A percentile compares a stretch with the other conserved stretches of the same genome.
Conservation (phyloP, 2,888 invertebrate genomes). For the Cryptosula pallasiana region DNA sequence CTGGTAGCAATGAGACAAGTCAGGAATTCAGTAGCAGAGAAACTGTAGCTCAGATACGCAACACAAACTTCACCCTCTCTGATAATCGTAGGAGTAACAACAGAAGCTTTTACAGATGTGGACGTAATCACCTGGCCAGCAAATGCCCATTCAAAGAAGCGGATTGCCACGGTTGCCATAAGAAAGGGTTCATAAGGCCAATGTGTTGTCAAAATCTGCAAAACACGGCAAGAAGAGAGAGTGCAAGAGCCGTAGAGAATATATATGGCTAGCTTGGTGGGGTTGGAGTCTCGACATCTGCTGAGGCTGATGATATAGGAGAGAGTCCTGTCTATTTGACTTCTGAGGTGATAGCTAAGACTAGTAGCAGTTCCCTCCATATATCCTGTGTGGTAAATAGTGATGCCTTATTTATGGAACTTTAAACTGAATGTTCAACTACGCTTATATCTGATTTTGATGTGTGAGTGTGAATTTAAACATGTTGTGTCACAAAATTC, state of each 20-base stretch:
- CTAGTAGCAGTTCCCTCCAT: not conserved
- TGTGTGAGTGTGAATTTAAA: not conserved
- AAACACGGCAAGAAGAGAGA: not conserved
- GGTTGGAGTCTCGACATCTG: too few relatives aligned
- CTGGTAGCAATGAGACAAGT: too few relatives aligned
- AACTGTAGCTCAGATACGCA: too few relatives aligned
- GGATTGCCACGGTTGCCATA: not conserved
- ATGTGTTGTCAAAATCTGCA: not conserved
- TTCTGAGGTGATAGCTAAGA: not conserved
- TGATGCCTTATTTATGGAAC: not conserved
- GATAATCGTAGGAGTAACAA: not conserved
- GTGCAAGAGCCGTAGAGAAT: not conserved
- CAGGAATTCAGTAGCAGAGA: too few relatives aligned
- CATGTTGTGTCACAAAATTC: not conserved
- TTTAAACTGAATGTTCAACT: not conserved
- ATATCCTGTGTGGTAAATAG: not conserved
- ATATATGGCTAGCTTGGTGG: too few relatives aligned
- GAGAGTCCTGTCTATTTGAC: not conserved
- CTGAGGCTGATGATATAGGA: not conserved
- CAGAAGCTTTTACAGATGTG: not conserved
- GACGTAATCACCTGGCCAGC: not conserved
- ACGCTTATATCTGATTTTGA: not conserved
- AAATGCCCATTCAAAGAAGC: not conserved
- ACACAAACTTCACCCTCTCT: too few relatives aligned
- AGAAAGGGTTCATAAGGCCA: not conserved